These are phyloP conservation scores for Anagyrus pseudococci DNA, from an alignment of 2,888 invertebrate species.

Conservation along the genomic window DNA sequence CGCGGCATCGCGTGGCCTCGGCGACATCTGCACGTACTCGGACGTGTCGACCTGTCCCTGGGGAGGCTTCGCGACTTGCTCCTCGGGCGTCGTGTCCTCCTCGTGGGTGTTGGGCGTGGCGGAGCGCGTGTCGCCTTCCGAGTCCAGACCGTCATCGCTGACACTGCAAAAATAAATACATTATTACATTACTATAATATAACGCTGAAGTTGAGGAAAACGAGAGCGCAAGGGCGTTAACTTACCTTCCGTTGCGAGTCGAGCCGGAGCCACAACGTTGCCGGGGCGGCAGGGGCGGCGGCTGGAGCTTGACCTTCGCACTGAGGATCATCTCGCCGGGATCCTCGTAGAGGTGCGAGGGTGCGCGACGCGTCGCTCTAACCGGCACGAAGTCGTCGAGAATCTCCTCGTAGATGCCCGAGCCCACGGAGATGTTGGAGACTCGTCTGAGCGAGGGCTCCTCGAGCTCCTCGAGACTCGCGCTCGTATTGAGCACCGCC, in stretches of 20 bases:
- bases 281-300: slow-evolving; percentile 64
- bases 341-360: slow-evolving; percentile 56
- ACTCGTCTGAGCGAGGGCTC: slow-evolving; percentile 60
- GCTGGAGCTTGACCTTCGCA: slow-evolving; percentile 44
- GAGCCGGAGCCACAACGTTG: slow-evolving; percentile 50
- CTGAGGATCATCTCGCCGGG: slow-evolving; percentile 57
- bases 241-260: slow-evolving; percentile 47
- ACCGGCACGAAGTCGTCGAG: slow-evolving; percentile 21
- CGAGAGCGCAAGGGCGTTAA: background rate
- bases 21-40: slow-evolving; percentile 59
- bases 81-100: slow-evolving; percentile 50
- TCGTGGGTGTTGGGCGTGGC: slow-evolving; percentile 49
- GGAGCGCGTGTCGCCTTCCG: slow-evolving; percentile 51
- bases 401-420: slow-evolving; percentile 76
- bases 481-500: slow-evolving; percentile 39
- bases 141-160: slow-evolving; percentile 52
- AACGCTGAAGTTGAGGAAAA: background rate
- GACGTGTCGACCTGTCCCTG: slow-evolving; percentile 46
- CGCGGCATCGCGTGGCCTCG: slow-evolving; percentile 50
- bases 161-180: slow-evolving; percentile 37
- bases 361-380: slow-evolving; percentile 36
- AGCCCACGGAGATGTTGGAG: slow-evolving; percentile 69
- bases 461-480: slow-evolving; percentile 46
- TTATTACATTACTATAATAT: background rate
- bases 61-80: slow-evolving; percentile 42